Evolutionary conservation across 2,797 vertebrate genomes (phyloP).

Genomic region (Oryzias dopingdopingensis): DNA sequence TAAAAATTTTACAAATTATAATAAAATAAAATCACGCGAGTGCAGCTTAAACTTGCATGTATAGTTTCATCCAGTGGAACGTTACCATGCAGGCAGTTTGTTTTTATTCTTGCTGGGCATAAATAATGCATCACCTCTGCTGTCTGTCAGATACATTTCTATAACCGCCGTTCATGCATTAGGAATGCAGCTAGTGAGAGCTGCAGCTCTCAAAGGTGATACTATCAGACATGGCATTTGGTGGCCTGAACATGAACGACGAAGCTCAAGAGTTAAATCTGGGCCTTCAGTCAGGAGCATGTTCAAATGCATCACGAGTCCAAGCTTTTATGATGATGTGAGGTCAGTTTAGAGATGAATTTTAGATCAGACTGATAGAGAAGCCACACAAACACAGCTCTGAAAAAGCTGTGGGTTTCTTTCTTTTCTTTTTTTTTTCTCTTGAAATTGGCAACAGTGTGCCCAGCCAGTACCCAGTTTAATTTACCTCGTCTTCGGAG

Average conservation of each 20-base stretch:
- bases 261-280: constrained; percentile 43
- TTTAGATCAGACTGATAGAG: background rate
- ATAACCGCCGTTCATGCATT: constrained; percentile 65
- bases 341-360: no score
- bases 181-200: constrained; percentile 50
- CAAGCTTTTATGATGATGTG: no score
- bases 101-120: constrained; percentile 62
- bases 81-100: constrained; percentile 48
- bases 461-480: constrained; percentile 57
- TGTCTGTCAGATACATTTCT: constrained; percentile 66
- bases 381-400: background rate
- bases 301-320: no score
- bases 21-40: constrained; percentile 26
- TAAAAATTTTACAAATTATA: background rate
- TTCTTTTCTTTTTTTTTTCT: constrained; percentile 32
- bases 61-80: constrained; percentile 39
- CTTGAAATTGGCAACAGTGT: constrained; percentile 44
- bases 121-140: constrained; percentile 68
- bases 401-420: background rate
- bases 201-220: constrained; percentile 44
- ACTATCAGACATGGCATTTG: constrained; percentile 47
- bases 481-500: constrained; percentile 70
- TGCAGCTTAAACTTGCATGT: constrained; percentile 17
- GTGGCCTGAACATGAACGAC: constrained; percentile 34
- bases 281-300: background rate